Percentiles rank a stretch among this genome's conserved stretches.
Conservation (phyloP, 2,113 vertebrate species). For the Cranoglanis bouderius region DNA sequence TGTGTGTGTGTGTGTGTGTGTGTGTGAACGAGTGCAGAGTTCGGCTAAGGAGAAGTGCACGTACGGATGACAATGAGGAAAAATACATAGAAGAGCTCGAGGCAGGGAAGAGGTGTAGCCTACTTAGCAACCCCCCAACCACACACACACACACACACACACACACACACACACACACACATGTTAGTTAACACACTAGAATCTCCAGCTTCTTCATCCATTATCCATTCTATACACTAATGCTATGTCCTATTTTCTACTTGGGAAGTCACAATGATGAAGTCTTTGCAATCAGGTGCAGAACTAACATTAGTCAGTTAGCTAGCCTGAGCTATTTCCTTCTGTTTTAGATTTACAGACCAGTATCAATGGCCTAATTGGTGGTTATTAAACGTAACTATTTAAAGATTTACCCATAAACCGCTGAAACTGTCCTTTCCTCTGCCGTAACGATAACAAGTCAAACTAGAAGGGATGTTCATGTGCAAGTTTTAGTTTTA, state of each 20-base stretch:
- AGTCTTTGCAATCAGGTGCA: neutral
- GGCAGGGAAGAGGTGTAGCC: conserved; percentile 11
- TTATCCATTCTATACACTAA: neutral
- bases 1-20: neutral
- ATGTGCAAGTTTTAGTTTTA: neutral
- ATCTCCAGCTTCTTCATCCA: neutral
- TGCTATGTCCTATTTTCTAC: neutral
- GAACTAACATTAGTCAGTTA: neutral
- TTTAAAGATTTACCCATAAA: neutral
- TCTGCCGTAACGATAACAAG: neutral
- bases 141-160: neutral
- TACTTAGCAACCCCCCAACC: conserved; percentile 17
- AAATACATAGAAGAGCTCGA: conserved; percentile 32
- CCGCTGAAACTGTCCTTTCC: neutral
- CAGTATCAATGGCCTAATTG: neutral
- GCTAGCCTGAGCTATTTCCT: neutral
- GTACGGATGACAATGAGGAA: conserved; percentile 28
- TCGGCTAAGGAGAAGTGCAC: conserved; percentile 39
- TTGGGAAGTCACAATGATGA: neutral
- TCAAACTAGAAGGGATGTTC: neutral
- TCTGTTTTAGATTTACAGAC: neutral
- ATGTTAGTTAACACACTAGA: neutral
- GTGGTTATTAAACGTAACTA: neutral
- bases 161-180: neutral
- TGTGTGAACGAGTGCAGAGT: conserved; percentile 12